Evolutionary conservation across 2,888 invertebrate genomes (phyloP), one percentile per base, ranked within the genome.

Genomic region (Glyphotaelius pellucidus): DNA sequence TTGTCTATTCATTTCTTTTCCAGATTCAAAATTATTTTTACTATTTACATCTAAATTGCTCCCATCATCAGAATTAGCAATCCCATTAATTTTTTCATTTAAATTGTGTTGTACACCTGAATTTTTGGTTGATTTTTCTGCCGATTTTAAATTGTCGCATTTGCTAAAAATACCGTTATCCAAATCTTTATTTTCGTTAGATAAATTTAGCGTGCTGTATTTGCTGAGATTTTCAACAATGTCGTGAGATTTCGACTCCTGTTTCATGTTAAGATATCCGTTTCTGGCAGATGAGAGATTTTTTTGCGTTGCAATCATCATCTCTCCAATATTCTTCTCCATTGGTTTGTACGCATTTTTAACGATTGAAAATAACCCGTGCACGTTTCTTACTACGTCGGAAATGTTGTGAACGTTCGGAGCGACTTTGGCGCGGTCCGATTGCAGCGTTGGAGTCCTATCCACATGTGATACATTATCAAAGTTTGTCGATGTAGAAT

Each of bases 321-420:
- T 93, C 15, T 91, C 93, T 5, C 93, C 92, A 11, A 93, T 86
- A 81, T 93, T 93, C 52, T 92, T 93, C 31, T 93, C 93, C 90
- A 93, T 90, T 0, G 93, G 93, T 91, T 94, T 95, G 93, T 96
- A 96, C 2, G 95, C 96, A 94, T 95, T 95, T 93, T 96, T 96
- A 9, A 96, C 94, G 89, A 95, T 96, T 0, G 96, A 96, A 93
- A 96, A 96, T 94, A 96, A 95, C 0, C 96, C 96, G 5, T 96
- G 96, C 0, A 96, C 96, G 94, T 96, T 96, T 94, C 96, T 96
- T 1, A 96, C 96, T 2, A 96, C 93, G 19, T 92, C 91, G 30
- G 92, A 91, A 25, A 93, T 83, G 81, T 92, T 92, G 81, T 92
- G 92, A 79, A 92, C 38, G 25, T 93, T 93, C 25, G 91, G 92